Base-by-base conservation (phyloP, 2,113 vertebrate species). In the Hydrolagus affinis region DNA sequence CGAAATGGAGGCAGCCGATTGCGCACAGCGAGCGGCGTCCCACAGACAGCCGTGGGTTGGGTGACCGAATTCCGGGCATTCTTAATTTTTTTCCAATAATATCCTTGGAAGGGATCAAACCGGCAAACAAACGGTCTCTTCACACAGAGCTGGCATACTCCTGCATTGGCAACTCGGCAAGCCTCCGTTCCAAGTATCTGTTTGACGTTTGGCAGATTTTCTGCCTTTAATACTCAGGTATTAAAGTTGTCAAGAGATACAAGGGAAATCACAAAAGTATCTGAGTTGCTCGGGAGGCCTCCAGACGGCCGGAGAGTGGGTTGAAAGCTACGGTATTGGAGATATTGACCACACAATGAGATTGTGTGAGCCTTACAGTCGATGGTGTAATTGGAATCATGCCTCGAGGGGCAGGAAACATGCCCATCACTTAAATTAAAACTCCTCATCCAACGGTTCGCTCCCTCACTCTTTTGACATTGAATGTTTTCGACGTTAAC, bases 191-290 rank as follows among this genome's bases (percentile, higher is more conserved):
- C 60, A 80, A 80, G 32, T 15, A 9, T 32, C 28, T 83, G 78
- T 83, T 44, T 66, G 25, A 83, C 62, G 10, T 8, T 32, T n/a
- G 9, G 10, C 28, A 66, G 60, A 83, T 19, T 86, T 85, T 86
- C 85, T 10, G 83, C 86, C 85, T 87, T 85, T 86, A 86, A 0
- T 89, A 86, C 89, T 25, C 76, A 89, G 88, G 76, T 85, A 88
- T 88, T 88, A 23, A 87, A 77, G 76, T 9, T 86, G 86, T 86
- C 86, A 85, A 30, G 86, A 86, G 87, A 86, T 74, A 86, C 80
- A 85, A 85, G 85, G 85, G 85, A 85, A 88, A 86, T n/a, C 72
- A 85, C 56, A 69, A 86, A 86, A 89, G 9, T 17, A 86, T 85
- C 86, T 86, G 30, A 86, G 86, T 88, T 56, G 3, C 59, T 87